Conservation (phyloP, 2,113 vertebrate genomes). For the Eulemur macaco region DNA sequence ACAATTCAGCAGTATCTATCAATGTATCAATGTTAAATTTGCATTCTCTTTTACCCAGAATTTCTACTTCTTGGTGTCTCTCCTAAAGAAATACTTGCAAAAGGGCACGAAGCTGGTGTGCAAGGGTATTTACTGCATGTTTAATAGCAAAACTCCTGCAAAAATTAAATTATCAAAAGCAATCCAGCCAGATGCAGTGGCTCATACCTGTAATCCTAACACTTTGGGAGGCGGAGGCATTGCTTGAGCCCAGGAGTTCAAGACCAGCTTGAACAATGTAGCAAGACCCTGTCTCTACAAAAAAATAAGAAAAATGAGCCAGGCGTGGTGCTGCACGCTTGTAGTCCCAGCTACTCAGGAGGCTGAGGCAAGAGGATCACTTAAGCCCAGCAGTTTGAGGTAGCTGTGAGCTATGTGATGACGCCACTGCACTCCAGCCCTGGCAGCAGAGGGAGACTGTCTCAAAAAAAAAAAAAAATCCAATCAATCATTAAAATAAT, state of each 20-base stretch:
- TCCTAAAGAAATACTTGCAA: background rate
- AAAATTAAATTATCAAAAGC: background rate
- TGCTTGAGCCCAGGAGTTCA: background rate
- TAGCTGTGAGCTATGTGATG: background rate
- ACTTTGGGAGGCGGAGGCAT: background rate
- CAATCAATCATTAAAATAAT: background rate
- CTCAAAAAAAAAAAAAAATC: background rate
- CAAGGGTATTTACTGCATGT: background rate
- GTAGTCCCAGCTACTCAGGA: background rate
- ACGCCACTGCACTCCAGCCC: background rate
- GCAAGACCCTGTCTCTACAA: background rate
- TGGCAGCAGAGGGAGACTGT: background rate
- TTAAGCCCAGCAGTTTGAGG: background rate
- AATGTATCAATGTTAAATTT: background rate
- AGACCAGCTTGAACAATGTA: background rate
- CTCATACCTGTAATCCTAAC: background rate
- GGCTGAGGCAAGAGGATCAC: background rate
- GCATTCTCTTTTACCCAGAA: background rate
- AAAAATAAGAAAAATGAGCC: background rate
- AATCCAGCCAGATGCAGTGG: background rate
- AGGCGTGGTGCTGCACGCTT: fast-evolving
- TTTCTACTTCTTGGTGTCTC: conserved; percentile 6
- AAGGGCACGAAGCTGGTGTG: background rate
- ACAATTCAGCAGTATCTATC: background rate
- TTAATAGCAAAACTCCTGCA: conserved; percentile 9